These are phyloP conservation scores for Heterocephalus glaber DNA, from an alignment of 2,113 vertebrate species.

Conservation along the genomic window DNA sequence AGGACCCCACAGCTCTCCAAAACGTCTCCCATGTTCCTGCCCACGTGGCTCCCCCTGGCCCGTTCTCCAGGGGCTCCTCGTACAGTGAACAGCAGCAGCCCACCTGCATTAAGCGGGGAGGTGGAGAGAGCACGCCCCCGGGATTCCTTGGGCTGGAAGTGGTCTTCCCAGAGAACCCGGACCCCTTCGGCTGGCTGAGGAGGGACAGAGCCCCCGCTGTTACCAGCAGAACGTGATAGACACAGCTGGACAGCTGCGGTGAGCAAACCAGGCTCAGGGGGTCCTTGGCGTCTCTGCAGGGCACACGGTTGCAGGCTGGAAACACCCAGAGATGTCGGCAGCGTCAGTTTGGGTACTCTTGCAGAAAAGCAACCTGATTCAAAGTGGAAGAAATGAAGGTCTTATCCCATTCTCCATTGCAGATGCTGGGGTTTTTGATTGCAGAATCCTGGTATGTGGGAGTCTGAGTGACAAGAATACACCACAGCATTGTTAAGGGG, in stretches of 20 bases:
- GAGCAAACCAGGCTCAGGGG: neutral
- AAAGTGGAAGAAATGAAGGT: fast-evolving
- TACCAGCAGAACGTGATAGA: neutral
- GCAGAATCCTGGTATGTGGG: neutral
- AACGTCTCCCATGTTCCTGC: neutral
- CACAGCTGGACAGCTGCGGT: fast-evolving
- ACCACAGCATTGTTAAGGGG: neutral
- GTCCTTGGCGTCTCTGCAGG: neutral
- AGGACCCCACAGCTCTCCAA: neutral
- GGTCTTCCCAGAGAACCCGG: neutral
- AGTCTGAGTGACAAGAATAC: neutral
- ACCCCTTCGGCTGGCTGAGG: neutral
- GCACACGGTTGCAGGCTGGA: neutral
- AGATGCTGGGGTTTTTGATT: too few relatives aligned
- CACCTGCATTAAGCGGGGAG: neutral
- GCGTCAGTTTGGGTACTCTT: neutral
- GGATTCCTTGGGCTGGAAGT: neutral
- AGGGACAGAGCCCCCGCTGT: neutral
- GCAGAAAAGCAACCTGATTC: neutral
- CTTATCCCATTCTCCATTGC: neutral
- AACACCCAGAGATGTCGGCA: neutral
- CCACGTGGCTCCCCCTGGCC: neutral
- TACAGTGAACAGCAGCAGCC: fast-evolving
- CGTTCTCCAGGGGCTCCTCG: fast-evolving
- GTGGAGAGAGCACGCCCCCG: fast-evolving